Evolutionary conservation across 2,888 invertebrate species (phyloP).

Genomic region (Ochropleura plecta): DNA sequence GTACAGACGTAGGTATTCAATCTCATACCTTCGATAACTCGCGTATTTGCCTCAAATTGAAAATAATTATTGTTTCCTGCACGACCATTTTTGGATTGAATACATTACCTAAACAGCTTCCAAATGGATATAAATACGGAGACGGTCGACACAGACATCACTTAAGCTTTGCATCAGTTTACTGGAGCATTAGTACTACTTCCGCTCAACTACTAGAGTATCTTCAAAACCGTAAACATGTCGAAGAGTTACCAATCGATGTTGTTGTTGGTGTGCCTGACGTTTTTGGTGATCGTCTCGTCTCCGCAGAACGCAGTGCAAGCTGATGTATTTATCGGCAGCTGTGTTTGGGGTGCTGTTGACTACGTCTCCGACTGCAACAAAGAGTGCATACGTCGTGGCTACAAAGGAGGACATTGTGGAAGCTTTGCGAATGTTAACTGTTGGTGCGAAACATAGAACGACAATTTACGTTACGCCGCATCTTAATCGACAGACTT

Average conservation of each 20-base stretch:
- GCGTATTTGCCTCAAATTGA: no score
- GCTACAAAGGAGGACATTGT: slow-evolving; percentile 66
- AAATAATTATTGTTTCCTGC: no score
- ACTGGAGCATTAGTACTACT: no score
- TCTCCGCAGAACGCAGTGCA: slow-evolving; percentile 60
- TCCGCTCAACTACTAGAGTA: no score
- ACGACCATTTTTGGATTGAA: neutral
- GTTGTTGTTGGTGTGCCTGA: slow-evolving; percentile 58
- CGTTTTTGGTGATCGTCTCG: slow-evolving; percentile 67
- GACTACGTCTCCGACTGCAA: slow-evolving; percentile 70
- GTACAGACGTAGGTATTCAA: no score
- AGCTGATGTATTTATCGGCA: slow-evolving; percentile 67
- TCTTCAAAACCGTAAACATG: slow-evolving; percentile 20
- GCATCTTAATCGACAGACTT: neutral
- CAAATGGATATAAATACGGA: slow-evolving; percentile 31
- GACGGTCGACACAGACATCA: neutral
- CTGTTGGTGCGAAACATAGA: slow-evolving; percentile 45
- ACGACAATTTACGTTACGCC: neutral
- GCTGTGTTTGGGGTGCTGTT: slow-evolving; percentile 71
- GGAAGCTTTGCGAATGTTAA: slow-evolving; percentile 63
- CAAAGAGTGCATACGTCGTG: slow-evolving; percentile 65
- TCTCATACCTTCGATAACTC: no score
- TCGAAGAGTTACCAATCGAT: slow-evolving; percentile 41
- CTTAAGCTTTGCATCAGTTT: slow-evolving; percentile 9
- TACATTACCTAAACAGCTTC: neutral